Evolutionary conservation across 2,113 vertebrate genomes (phyloP).

Genomic region (Alces alces): DNA sequence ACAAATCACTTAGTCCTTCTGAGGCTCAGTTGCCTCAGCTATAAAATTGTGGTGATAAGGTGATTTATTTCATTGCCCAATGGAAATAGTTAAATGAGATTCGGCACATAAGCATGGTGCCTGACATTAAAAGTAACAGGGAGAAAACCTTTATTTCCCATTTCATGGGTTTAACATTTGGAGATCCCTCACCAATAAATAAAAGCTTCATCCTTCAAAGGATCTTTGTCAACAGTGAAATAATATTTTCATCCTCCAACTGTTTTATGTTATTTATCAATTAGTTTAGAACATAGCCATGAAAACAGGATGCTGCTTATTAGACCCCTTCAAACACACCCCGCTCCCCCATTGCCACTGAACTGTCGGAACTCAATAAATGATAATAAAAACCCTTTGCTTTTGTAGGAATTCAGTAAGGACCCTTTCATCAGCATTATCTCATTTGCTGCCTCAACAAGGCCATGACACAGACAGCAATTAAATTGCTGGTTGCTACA

Average conservation of each 20-base stretch:
- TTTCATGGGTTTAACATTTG: neutral
- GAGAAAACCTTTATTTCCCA: neutral
- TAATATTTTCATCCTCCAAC: neutral
- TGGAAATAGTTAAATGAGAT: neutral
- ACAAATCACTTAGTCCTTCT: neutral
- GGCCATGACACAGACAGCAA: neutral
- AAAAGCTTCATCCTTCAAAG: neutral
- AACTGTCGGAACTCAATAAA: neutral
- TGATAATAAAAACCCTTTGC: neutral
- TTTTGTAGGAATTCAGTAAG: neutral
- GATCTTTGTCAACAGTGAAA: conserved; percentile 13
- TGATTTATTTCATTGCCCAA: neutral
- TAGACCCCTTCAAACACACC: neutral
- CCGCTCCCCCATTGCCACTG: neutral
- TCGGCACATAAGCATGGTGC: neutral
- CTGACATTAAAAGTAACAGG: neutral
- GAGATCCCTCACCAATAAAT: neutral
- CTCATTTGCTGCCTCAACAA: neutral
- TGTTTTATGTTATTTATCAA: neutral
- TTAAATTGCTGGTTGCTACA: neutral
- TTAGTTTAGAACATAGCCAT: neutral
- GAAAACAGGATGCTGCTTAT: neutral
- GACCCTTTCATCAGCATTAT: neutral
- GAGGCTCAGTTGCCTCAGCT: neutral
- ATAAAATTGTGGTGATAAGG: neutral